Evolutionary conservation across 1,140 invertebrate genomes (phyloP).

Genomic region (Papilio helenus): DNA sequence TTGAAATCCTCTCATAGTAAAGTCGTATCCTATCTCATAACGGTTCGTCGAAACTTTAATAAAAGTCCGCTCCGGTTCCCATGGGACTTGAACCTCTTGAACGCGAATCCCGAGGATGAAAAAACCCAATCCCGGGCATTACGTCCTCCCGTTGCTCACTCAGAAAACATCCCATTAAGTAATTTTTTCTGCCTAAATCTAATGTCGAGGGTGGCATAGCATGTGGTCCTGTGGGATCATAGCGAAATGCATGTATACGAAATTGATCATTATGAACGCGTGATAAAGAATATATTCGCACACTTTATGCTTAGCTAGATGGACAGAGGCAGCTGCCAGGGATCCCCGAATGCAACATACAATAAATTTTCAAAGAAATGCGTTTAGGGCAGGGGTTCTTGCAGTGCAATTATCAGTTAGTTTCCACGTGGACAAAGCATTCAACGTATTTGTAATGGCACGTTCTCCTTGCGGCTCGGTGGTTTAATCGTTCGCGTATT

Average conservation of each 20-base stretch:
- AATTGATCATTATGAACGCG: constrained; percentile 43
- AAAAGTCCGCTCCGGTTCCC: constrained; percentile 43
- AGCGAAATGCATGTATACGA: constrained; percentile 28
- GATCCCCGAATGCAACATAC: constrained; percentile 73
- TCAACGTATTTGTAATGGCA: constrained; percentile 57
- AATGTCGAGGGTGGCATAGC: constrained; percentile 74
- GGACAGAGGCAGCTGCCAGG: constrained; percentile 65
- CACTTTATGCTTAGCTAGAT: constrained; percentile 43
- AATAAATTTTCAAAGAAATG: constrained; percentile 77
- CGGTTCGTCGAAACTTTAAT: constrained; percentile 45
- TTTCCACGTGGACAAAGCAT: constrained; percentile 48
- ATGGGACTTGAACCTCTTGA: constrained; percentile 36
- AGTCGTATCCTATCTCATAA: constrained; percentile 43
- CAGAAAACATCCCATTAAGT: constrained; percentile 81
- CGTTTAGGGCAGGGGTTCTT: constrained; percentile 64
- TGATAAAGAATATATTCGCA: constrained; percentile 43
- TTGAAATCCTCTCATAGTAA: constrained; percentile 21
- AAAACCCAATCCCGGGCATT: constrained; percentile 44
- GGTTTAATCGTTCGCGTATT: constrained; percentile 38
- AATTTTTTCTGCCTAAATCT: constrained; percentile 77
- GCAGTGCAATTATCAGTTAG: constrained; percentile 55
- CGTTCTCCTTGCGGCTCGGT: constrained; percentile 49
- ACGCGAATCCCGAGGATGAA: constrained; percentile 40
- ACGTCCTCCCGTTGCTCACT: constrained; percentile 63
- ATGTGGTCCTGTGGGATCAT: constrained; percentile 73